phyloP scores from a whole-genome alignment of 2,888 invertebrate genomes.

The Polydesmus complanatus region DNA sequence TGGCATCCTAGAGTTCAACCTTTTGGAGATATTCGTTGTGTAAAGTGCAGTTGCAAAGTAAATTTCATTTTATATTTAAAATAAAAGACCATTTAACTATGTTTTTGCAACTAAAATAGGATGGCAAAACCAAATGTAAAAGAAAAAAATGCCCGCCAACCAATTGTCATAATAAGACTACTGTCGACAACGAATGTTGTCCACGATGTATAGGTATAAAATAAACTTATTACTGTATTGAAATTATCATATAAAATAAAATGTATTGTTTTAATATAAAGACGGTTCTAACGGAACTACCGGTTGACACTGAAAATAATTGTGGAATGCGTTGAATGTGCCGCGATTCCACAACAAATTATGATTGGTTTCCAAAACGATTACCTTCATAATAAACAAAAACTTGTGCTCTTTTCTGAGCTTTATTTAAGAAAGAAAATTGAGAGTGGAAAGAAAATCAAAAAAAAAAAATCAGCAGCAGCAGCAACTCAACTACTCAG shows the following conservation, averaged over 20 bases:
- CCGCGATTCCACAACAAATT: not conserved
- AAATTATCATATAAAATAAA: not conserved
- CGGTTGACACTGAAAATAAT: not conserved
- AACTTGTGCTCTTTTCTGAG: not conserved
- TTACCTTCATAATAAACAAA: not conserved
- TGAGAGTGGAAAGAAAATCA: not conserved
- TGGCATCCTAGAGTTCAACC: conserved; percentile 80
- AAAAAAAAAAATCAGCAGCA: not conserved
- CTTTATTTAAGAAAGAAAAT: not conserved
- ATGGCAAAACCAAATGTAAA: conserved; percentile 63
- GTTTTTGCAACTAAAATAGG: conserved; percentile 40
- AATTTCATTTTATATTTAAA: conserved; percentile 20
- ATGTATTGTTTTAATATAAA: not conserved
- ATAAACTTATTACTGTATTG: not conserved
- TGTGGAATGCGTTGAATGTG: not conserved
- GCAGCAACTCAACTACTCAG: not conserved
- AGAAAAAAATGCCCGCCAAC: conserved; percentile 64
- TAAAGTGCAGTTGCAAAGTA: conserved; percentile 83
- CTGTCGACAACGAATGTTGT: conserved; percentile 34
- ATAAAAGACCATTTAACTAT: not conserved
- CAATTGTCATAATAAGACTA: conserved; percentile 44
- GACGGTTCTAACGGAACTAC: not conserved
- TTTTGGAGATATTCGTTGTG: conserved; percentile 75
- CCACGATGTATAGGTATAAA: conserved; percentile 25
- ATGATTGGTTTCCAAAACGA: not conserved